Evolutionary conservation across 2,888 invertebrate species (phyloP).

Genomic region (Rhingia campestris): DNA sequence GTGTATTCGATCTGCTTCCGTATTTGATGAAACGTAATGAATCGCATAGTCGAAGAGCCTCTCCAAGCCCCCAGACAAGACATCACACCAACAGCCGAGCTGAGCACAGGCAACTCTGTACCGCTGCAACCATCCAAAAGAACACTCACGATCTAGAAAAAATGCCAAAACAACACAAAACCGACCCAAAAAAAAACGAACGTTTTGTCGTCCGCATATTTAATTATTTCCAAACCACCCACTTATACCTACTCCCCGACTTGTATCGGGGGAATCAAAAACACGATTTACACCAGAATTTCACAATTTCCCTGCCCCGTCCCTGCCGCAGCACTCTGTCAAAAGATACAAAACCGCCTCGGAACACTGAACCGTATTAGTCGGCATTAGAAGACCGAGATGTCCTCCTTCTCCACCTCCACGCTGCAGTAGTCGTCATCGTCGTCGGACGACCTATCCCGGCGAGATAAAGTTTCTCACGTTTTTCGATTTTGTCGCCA

Average conservation of each 20-base stretch:
- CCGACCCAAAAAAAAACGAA: slow-evolving; percentile 39
- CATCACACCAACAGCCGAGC: slow-evolving; percentile 36
- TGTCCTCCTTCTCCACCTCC: neutral
- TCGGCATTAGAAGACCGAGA: slow-evolving; percentile 30
- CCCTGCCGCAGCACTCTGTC: slow-evolving; percentile 20
- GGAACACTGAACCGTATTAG: slow-evolving; percentile 45
- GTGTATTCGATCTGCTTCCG: slow-evolving; percentile 73
- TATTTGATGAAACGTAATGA: slow-evolving; percentile 73
- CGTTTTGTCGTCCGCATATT: slow-evolving; percentile 73
- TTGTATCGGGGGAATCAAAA: slow-evolving; percentile 70
- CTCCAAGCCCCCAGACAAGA: slow-evolving; percentile 45
- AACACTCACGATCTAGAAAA: slow-evolving; percentile 59
- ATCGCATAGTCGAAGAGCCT: slow-evolving; percentile 37
- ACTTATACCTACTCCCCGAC: slow-evolving; percentile 60
- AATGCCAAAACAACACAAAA: slow-evolving; percentile 61
- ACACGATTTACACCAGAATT: slow-evolving; percentile 74
- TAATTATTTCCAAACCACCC: slow-evolving; percentile 74
- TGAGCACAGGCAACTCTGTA: neutral
- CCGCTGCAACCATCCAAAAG: slow-evolving; percentile 6
- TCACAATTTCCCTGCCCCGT: slow-evolving; percentile 40
- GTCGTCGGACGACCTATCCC: too few relatives aligned
- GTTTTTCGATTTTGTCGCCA: slow-evolving; percentile 77
- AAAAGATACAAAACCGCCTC: slow-evolving; percentile 31
- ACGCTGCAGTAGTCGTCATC: neutral
- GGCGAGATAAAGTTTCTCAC: slow-evolving; percentile 77